Conservation (phyloP, 2,888 invertebrate genomes). For the Miltochrista miniata region DNA sequence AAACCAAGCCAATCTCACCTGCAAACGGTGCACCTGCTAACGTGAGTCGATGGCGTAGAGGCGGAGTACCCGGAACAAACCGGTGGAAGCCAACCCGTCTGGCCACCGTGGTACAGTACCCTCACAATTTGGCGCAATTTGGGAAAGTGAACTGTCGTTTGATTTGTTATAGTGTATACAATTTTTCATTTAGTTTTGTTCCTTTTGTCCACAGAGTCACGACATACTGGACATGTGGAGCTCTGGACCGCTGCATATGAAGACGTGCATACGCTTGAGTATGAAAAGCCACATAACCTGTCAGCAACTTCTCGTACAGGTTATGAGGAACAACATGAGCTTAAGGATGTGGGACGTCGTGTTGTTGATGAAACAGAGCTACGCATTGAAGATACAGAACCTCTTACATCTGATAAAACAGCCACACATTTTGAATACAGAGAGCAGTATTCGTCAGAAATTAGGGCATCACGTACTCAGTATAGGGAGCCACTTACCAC, state of each 20-base stretch:
- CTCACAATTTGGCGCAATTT: no score
- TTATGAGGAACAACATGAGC: neutral
- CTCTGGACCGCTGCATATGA: conserved; percentile 27
- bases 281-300: neutral
- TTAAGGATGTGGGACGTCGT: neutral
- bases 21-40: no score
- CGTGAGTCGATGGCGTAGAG: no score
- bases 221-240: conserved; percentile 50
- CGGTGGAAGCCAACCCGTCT: no score
- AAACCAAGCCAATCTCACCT: no score
- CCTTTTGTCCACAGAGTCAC: conserved; percentile 28
- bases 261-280: neutral
- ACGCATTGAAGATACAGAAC: neutral
- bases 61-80: no score
- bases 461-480: neutral
- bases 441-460: neutral
- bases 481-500: neutral
- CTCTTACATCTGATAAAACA: neutral
- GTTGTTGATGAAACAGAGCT: neutral
- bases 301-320: neutral
- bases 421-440: neutral
- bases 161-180: neutral
- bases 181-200: conserved; percentile 3
- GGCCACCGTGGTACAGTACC: no score
- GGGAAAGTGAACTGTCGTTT: no score